Percentiles rank a stretch among this genome's conserved stretches.
Conservation (phyloP, 2,888 invertebrate genomes). For the Diarsia rubi region DNA sequence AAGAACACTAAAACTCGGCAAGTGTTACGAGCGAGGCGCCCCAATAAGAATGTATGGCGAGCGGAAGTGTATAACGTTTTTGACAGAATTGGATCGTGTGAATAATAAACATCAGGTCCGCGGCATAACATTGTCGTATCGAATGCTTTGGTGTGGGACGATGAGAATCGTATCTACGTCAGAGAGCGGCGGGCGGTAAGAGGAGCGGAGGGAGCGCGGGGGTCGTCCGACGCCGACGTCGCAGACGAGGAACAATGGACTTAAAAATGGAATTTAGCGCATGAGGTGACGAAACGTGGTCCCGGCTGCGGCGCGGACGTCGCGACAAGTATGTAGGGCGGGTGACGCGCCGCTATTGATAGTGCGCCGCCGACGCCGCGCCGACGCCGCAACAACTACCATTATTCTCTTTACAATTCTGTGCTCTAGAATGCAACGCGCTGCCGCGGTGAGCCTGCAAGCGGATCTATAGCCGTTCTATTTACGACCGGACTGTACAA, state of each 20-base stretch:
- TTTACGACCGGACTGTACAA: slow-evolving; percentile 58
- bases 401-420: slow-evolving; percentile 70
- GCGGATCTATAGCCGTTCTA: slow-evolving; percentile 61
- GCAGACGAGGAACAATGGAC: slow-evolving; percentile 77
- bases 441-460: slow-evolving; percentile 67
- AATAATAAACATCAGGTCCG: slow-evolving; percentile 82
- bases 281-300: slow-evolving; percentile 82
- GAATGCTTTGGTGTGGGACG: slow-evolving; percentile 73
- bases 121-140: slow-evolving; percentile 75
- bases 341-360: slow-evolving; percentile 85
- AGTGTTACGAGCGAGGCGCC: slow-evolving; percentile 69
- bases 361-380: slow-evolving; percentile 72
- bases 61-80: slow-evolving; percentile 78
- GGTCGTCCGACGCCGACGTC: slow-evolving; percentile 65
- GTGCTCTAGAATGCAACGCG: slow-evolving; percentile 72
- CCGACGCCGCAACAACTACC: slow-evolving; percentile 64
- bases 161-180: slow-evolving; percentile 73
- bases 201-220: slow-evolving; percentile 54
- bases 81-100: slow-evolving; percentile 84
- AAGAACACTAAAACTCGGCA: slow-evolving; percentile 55
- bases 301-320: slow-evolving; percentile 76
- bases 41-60: slow-evolving; percentile 75
- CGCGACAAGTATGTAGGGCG: slow-evolving; percentile 84
- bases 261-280: slow-evolving; percentile 84
- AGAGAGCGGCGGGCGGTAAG: slow-evolving; percentile 62